These are phyloP conservation scores for Axis porcinus DNA, from an alignment of 2,113 vertebrate genomes.

Conservation along the genomic window DNA sequence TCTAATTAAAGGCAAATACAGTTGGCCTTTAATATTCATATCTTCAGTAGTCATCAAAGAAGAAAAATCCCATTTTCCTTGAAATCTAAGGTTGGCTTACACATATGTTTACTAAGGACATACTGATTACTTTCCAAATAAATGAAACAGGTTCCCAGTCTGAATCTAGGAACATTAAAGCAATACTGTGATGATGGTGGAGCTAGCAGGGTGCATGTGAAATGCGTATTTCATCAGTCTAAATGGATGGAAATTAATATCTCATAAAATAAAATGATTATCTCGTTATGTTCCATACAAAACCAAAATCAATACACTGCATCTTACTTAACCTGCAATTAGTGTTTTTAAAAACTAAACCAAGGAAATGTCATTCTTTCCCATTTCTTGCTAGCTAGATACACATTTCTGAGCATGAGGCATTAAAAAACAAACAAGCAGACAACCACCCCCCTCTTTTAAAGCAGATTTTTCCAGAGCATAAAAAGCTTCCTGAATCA, in stretches of 20 bases:
- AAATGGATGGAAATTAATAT: constrained; percentile 55
- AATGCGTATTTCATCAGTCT: constrained; percentile 48
- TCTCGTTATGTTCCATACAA: constrained; percentile 28
- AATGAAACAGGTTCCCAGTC: not conserved
- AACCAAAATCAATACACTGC: constrained; percentile 71
- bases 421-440: constrained; percentile 53
- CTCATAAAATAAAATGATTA: constrained; percentile 59
- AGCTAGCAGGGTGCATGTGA: not conserved
- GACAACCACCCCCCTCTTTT: constrained; percentile 14
- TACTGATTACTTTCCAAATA: not conserved
- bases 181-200: not conserved
- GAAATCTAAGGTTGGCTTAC: not conserved
- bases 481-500: constrained; percentile 55
- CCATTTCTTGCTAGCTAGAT: constrained; percentile 40
- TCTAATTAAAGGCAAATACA: not conserved
- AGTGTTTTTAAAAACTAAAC: constrained; percentile 65
- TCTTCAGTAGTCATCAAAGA: not conserved
- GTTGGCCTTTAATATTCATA: not conserved
- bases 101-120: not conserved
- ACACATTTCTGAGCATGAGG: constrained; percentile 29
- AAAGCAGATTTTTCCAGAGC: constrained; percentile 44
- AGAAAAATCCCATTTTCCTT: not conserved
- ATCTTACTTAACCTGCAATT: constrained; percentile 80
- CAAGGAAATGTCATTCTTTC: constrained; percentile 77
- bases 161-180: not conserved